phyloP scores from a whole-genome alignment of 1,140 invertebrate species.

The Papilio machaon region DNA sequence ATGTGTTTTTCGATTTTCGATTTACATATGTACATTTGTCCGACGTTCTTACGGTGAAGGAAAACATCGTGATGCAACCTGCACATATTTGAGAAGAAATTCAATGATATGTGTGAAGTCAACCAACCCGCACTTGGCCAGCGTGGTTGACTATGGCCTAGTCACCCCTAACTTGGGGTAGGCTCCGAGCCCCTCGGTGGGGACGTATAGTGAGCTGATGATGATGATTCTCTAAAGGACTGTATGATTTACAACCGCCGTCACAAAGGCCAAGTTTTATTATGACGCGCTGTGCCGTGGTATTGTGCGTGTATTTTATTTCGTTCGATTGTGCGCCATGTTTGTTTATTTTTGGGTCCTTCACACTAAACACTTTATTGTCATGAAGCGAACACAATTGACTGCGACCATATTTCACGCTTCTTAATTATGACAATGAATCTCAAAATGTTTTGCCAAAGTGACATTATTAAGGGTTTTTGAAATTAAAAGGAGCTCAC shows the following conservation, averaged over 20 bases:
- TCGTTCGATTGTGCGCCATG: constrained; percentile 70
- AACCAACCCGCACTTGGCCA: no score
- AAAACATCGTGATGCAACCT: no score
- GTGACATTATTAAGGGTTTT: constrained; percentile 39
- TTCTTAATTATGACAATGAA: constrained; percentile 62
- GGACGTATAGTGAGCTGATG: no score
- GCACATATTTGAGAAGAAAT: no score
- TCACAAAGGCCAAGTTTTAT: constrained; percentile 77
- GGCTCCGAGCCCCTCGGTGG: no score
- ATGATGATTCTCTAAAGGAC: constrained; percentile 77
- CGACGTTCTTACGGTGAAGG: no score
- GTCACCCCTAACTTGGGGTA: no score
- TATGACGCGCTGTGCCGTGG: constrained; percentile 76
- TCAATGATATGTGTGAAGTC: no score
- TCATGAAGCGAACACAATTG: constrained; percentile 67
- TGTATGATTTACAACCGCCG: constrained; percentile 75
- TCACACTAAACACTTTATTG: constrained; percentile 76
- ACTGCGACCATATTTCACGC: constrained; percentile 72
- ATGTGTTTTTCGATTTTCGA: no score
- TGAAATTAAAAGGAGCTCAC: not conserved
- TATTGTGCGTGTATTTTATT: constrained; percentile 78
- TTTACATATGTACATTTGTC: no score
- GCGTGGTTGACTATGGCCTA: no score
- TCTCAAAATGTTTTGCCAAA: constrained; percentile 63
- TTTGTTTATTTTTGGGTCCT: constrained; percentile 80